Evolutionary conservation across 1,140 invertebrate species (phyloP).

Genomic region (Lepidurus couesii): DNA sequence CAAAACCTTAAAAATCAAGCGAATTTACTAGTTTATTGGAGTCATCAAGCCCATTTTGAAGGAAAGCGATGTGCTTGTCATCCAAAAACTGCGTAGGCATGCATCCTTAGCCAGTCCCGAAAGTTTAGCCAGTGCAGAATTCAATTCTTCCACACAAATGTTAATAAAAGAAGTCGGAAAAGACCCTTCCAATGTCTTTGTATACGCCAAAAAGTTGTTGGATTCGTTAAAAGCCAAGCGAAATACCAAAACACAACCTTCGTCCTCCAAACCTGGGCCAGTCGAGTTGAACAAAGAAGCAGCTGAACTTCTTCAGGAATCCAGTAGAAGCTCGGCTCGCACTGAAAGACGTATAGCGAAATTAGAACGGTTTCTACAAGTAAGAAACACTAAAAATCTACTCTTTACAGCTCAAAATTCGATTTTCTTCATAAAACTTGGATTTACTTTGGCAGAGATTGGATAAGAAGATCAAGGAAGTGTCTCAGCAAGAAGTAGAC

Average conservation of each 20-base stretch:
- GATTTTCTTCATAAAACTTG: not conserved
- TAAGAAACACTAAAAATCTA: not conserved
- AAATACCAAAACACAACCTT: not conserved
- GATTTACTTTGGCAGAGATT: not conserved
- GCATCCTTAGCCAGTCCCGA: not conserved
- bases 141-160: not conserved
- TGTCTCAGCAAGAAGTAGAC: slow-evolving; percentile 26
- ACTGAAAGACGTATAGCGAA: not conserved
- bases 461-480: slow-evolving; percentile 31
- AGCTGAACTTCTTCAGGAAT: not conserved
- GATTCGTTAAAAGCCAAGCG: not conserved
- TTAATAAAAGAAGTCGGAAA: not conserved
- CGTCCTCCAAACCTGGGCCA: not conserved
- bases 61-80: not conserved
- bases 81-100: not conserved
- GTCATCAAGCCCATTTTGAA: not conserved
- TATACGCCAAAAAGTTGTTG: not conserved
- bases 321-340: not conserved
- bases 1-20: not conserved
- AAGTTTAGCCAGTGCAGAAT: not conserved
- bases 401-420: not conserved
- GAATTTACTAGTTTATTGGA: not conserved
- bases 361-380: not conserved
- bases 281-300: not conserved
- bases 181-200: not conserved